Conservation (phyloP, 2,888 invertebrate genomes). For the Alentia gelatinosa region DNA sequence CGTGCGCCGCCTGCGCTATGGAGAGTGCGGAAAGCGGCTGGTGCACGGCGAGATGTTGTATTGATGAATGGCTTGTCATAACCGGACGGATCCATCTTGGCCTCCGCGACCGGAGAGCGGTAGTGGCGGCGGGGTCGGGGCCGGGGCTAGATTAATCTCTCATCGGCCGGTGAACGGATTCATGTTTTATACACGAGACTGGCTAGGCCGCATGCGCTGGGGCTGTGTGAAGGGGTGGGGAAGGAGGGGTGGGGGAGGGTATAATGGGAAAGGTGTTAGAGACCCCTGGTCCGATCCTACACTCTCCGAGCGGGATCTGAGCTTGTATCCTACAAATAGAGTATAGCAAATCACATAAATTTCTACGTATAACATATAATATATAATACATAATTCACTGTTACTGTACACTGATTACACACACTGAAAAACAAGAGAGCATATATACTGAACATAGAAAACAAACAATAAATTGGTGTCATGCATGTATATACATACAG, state of each 20-base stretch:
- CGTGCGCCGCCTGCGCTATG: not conserved
- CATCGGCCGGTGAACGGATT: slow-evolving; percentile 6
- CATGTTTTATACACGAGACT: slow-evolving; percentile 39
- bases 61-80: slow-evolving; percentile 54
- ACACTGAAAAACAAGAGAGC: too few relatives aligned
- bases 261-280: not conserved
- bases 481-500: too few relatives aligned
- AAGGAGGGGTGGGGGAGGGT: not conserved
- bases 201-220: not conserved
- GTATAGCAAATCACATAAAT: too few relatives aligned
- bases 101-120: slow-evolving; percentile 28
- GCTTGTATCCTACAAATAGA: too few relatives aligned
- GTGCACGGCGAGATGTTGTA: slow-evolving; percentile 30
- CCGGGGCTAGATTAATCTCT: slow-evolving; percentile 42
- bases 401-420: too few relatives aligned
- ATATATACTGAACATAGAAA: too few relatives aligned
- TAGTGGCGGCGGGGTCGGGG: slow-evolving; percentile 3
- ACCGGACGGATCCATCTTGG: slow-evolving; percentile 22
- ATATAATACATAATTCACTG: too few relatives aligned
- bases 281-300: too few relatives aligned
- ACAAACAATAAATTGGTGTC: too few relatives aligned
- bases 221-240: not conserved
- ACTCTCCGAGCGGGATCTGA: too few relatives aligned
- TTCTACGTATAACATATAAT: too few relatives aligned
- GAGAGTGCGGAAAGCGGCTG: slow-evolving; percentile 36